Conservation (phyloP, 1,140 invertebrate species). For the Streblospio benedicti region DNA sequence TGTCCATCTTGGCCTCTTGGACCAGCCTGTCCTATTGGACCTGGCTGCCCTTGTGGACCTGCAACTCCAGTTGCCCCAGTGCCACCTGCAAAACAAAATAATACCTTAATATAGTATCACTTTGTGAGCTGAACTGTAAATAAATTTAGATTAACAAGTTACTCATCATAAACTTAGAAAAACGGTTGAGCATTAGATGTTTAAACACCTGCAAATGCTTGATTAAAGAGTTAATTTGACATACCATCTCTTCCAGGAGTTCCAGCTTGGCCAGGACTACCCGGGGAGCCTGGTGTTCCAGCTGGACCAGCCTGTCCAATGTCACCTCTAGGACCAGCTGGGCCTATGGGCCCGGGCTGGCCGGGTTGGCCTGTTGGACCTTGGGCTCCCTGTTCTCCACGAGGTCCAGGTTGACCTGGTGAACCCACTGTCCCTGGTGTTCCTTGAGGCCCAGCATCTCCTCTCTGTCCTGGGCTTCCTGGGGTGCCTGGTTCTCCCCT, state of each 20-base stretch:
- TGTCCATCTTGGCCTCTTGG: neutral
- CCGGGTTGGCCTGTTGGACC: slow-evolving; percentile 8
- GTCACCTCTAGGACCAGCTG: slow-evolving; percentile 6
- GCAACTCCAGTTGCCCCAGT: slow-evolving; percentile 1
- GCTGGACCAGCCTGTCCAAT: neutral
- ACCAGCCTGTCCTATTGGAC: slow-evolving; percentile 6
- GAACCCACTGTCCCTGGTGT: slow-evolving; percentile 5
- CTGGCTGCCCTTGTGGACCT: neutral
- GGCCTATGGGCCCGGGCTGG: slow-evolving; percentile 7
- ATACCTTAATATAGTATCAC: too few species aligned
- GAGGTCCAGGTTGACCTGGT: neutral
- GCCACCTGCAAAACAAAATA: too few species aligned
- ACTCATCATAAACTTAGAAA: too few species aligned
- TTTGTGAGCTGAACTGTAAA: too few species aligned
- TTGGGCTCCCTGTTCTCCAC: slow-evolving; percentile 1
- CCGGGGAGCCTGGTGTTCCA: slow-evolving; percentile 5
- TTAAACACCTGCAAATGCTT: too few species aligned
- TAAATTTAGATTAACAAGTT: too few species aligned
- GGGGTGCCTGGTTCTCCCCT: slow-evolving; percentile 5
- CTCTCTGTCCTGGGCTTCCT: neutral
- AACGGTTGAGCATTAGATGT: too few species aligned
- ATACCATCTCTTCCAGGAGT: neutral
- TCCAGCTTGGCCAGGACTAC: neutral
- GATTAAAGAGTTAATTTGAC: too few species aligned
- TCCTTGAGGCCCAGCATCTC: slow-evolving; percentile 3